phyloP scores from a whole-genome alignment of 2,888 invertebrate species.

The Lobophora halterata region DNA sequence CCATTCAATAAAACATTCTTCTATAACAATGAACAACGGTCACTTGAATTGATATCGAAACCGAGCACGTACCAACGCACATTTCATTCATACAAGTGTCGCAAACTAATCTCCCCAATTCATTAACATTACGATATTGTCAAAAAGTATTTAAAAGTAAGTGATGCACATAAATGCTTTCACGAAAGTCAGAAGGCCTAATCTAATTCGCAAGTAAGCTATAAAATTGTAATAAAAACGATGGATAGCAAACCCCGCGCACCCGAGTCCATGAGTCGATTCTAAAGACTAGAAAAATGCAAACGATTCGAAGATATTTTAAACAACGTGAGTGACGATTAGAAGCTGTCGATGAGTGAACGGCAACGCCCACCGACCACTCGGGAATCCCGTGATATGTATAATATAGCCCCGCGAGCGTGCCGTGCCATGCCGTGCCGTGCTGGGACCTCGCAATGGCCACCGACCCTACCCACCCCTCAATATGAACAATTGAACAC shows the following conservation, averaged over 20 bases:
- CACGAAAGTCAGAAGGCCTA: constrained; percentile 38
- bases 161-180: constrained; percentile 52
- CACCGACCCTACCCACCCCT: constrained; percentile 31
- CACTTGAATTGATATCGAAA: constrained; percentile 31
- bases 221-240: constrained; percentile 45
- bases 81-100: constrained; percentile 33
- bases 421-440: constrained; percentile 23
- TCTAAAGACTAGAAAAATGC: constrained; percentile 78
- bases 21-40: constrained; percentile 21
- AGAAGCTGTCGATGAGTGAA: constrained; percentile 44
- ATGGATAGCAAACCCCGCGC: constrained; percentile 47
- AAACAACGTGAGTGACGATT: constrained; percentile 31
- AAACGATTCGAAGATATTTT: constrained; percentile 62
- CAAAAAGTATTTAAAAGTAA: constrained; percentile 38
- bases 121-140: constrained; percentile 35
- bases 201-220: constrained; percentile 40
- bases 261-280: constrained; percentile 54
- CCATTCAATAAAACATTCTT: constrained; percentile 27
- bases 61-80: constrained; percentile 35
- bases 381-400: constrained; percentile 76
- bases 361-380: constrained; percentile 39
- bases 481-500: constrained; percentile 18
- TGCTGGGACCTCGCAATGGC: constrained; percentile 12
- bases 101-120: constrained; percentile 40
- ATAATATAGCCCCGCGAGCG: constrained; percentile 41